Base-by-base conservation (phyloP, 2,113 vertebrate genomes). In the Tachysurus fulvidraco region DNA sequence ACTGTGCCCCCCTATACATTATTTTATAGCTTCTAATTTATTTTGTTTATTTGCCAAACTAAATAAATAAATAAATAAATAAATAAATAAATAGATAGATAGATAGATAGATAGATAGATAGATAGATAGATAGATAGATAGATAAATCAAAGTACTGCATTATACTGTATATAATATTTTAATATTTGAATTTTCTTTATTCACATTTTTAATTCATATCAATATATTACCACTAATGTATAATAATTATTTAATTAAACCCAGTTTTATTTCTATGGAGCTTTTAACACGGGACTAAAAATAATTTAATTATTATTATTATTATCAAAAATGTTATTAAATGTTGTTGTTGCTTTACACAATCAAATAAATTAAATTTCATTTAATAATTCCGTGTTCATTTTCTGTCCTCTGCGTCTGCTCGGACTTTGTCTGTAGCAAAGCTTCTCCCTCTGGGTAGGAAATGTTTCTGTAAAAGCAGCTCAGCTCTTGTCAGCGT, bases 401-500 rank as follows among this genome's bases (percentile, higher is more conserved):
- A 50, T 36, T 17, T 69, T 30, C 30, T 30, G 6, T 10, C 5
- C 8, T 62, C 8, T 62, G 21, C 10, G 23, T 21, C 65, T 67
- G 12, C 11, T 28, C 30, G 28, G 64, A 30, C 6, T 69, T 69
- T 16, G 65, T 8, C 41, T 41, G 5, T 30, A 25, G 65, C 65
- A 36, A 0, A 17, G 28, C 12, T 67, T 13, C 65, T 67, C 16
- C 28, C 65, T 36, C 5, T 30, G 2, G 28, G 28, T 17, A 28
- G 65, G 30, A 67, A 30, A 36, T 30, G 2, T 69, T 10, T 69
- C 25, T 36, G 4, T 14, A 28, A 44, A 44, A 74, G 3, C 44
- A 74, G 25, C 54, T 54, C 91, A 90, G 90, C 89, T 88, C 84
- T 73, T 77, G 74, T 77, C 74, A 16, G 5, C 17, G 5, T 77